Percentiles rank a stretch among this genome's conserved stretches.
These are phyloP conservation scores for Drosophila lacertosa DNA, from an alignment of 1,140 invertebrate species.

Conservation along the genomic window DNA sequence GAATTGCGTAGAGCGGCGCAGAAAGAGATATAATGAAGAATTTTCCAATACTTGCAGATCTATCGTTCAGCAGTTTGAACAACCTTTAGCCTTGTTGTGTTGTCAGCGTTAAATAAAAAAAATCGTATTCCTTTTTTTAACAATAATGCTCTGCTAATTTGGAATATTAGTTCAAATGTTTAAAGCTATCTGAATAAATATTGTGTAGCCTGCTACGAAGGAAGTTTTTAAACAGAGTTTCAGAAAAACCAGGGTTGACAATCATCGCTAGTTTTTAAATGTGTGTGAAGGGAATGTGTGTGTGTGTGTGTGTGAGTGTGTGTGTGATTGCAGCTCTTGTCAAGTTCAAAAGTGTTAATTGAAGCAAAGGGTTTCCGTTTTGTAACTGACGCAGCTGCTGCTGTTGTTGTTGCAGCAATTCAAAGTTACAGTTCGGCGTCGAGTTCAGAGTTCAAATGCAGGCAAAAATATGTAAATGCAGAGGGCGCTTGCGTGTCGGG, in stretches of 20 bases:
- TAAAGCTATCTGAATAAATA: too few species aligned
- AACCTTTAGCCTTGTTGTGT: too few species aligned
- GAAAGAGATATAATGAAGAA: too few species aligned
- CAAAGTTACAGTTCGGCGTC: not conserved
- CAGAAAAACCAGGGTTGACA: too few species aligned
- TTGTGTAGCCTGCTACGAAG: too few species aligned
- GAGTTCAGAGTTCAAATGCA: constrained; percentile 69
- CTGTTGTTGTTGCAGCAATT: not conserved
- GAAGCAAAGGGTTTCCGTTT: constrained; percentile 52
- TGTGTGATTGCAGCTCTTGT: constrained; percentile 20
- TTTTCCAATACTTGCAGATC: too few species aligned
- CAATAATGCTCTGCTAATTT: too few species aligned
- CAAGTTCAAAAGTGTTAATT: constrained; percentile 79
- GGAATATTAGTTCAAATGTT: too few species aligned
- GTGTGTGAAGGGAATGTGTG: not conserved
- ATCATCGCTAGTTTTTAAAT: not conserved
- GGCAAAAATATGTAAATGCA: constrained; percentile 78
- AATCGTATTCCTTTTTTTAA: too few species aligned
- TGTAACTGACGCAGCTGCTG: constrained; percentile 41
- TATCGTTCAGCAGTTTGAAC: too few species aligned
- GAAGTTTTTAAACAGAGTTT: too few species aligned
- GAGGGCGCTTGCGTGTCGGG: constrained; percentile 73
- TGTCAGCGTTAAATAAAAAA: too few species aligned
- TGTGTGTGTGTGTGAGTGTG: constrained; percentile 1
- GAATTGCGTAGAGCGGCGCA: not conserved